Percentiles rank a stretch among this genome's conserved stretches.
Conservation (phyloP, 2,888 invertebrate species). For the Mechanitis mazaeus region DNA sequence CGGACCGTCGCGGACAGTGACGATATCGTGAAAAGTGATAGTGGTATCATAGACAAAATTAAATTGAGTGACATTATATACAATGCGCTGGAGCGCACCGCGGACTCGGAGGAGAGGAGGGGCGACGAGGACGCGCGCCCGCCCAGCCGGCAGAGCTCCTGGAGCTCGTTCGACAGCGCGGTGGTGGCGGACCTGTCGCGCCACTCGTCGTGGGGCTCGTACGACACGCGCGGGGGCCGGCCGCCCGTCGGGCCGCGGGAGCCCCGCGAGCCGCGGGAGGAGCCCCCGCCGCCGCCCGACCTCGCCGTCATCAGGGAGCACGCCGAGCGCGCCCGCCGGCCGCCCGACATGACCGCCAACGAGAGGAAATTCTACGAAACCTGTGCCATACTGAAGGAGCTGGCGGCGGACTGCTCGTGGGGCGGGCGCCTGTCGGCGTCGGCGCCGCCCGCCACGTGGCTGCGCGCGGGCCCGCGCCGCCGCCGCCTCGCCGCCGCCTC, state of each 20-base stretch:
- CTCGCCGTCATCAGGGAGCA: slow-evolving; percentile 63
- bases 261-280: slow-evolving; percentile 38
- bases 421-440: slow-evolving; percentile 77
- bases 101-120: slow-evolving; percentile 73
- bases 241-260: slow-evolving; percentile 37
- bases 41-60: slow-evolving; percentile 68
- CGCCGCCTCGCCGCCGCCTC: slow-evolving; percentile 60
- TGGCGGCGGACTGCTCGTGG: slow-evolving; percentile 63
- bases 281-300: slow-evolving; percentile 42
- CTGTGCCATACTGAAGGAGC: slow-evolving; percentile 79
- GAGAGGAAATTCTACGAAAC: slow-evolving; percentile 69
- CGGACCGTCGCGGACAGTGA: slow-evolving; percentile 55
- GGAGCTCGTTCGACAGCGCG: slow-evolving; percentile 87
- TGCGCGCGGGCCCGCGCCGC: slow-evolving; percentile 61
- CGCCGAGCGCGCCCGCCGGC: slow-evolving; percentile 37
- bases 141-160: slow-evolving; percentile 82
- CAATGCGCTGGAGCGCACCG: slow-evolving; percentile 81
- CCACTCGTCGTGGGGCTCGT: slow-evolving; percentile 90
- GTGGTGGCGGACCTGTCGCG: slow-evolving; percentile 84
- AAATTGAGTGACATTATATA: slow-evolving; percentile 81
- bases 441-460: slow-evolving; percentile 78
- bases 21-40: slow-evolving; percentile 72
- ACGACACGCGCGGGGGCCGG: slow-evolving; percentile 75
- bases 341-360: slow-evolving; percentile 51
- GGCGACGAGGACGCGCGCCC: slow-evolving; percentile 49